phyloP scores from a whole-genome alignment of 2,888 invertebrate genomes.

The Oxycera nigricornis region DNA sequence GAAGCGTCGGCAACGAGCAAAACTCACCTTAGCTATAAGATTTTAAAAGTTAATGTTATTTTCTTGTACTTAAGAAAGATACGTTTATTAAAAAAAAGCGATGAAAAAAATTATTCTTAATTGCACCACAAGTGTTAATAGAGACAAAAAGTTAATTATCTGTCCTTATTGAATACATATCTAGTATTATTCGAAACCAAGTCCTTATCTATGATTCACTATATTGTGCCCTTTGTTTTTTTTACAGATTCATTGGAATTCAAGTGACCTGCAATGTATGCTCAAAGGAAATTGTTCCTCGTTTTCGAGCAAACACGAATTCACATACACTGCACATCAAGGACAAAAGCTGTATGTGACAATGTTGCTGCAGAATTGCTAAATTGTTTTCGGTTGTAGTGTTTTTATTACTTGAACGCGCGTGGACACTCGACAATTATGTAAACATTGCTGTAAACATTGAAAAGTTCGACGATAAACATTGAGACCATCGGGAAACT shows the following conservation, averaged over 20 bases:
- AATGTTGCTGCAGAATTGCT: neutral
- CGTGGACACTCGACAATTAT: neutral
- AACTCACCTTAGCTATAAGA: too few relatives aligned
- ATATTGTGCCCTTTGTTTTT: neutral
- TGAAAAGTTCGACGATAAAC: conserved; percentile 1
- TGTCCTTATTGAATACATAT: too few relatives aligned
- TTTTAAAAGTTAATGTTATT: too few relatives aligned
- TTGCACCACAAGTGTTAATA: too few relatives aligned
- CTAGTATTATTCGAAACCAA: too few relatives aligned
- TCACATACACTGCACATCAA: neutral
- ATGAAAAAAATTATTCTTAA: too few relatives aligned
- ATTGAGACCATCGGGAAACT: neutral
- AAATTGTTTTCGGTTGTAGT: neutral
- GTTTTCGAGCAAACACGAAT: neutral
- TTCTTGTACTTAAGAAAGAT: too few relatives aligned
- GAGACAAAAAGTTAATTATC: too few relatives aligned
- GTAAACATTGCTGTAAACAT: neutral
- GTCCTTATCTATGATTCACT: too few relatives aligned
- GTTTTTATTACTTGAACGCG: neutral
- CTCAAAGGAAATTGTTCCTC: neutral
- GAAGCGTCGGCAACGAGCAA: too few relatives aligned
- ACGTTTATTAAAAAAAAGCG: too few relatives aligned
- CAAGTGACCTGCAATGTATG: neutral
- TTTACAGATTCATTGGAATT: neutral
- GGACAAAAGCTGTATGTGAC: conserved; percentile 17